A percentile compares a stretch with the other conserved stretches of the same genome.
phyloP scores from a whole-genome alignment of 2,888 invertebrate genomes.

The Phalera bucephala region DNA sequence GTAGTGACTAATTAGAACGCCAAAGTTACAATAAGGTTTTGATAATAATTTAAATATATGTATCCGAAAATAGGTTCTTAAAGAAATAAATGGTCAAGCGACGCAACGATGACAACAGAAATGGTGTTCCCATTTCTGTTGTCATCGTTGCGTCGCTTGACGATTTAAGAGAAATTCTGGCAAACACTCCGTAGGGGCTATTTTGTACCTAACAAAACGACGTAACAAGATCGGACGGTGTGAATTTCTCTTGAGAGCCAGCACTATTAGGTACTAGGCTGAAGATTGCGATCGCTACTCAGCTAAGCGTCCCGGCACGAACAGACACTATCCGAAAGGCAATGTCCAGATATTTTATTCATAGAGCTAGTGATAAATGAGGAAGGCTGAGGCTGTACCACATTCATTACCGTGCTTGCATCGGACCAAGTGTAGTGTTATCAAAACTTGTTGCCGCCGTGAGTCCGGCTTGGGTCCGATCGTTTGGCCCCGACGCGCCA shows the following conservation, averaged over 20 bases:
- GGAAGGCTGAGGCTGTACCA: conserved; percentile 67
- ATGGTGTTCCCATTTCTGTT: too few relatives aligned
- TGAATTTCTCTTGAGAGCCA: conserved; percentile 64
- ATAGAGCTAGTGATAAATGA: conserved; percentile 77
- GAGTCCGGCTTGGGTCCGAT: conserved; percentile 56
- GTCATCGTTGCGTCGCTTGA: too few relatives aligned
- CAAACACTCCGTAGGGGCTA: conserved; percentile 42
- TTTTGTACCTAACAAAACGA: conserved; percentile 51
- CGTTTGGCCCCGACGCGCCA: conserved; percentile 55
- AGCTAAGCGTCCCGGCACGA: conserved; percentile 68
- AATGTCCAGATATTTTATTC: conserved; percentile 77
- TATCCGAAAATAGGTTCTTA: too few relatives aligned
- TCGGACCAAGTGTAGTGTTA: conserved; percentile 70
- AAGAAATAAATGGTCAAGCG: background rate
- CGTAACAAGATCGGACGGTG: conserved; percentile 43
- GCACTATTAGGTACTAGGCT: conserved; percentile 56
- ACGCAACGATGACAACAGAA: conserved; percentile 8
- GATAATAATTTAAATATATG: too few relatives aligned
- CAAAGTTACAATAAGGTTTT: too few relatives aligned
- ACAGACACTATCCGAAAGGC: conserved; percentile 68
- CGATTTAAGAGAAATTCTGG: conserved; percentile 18
- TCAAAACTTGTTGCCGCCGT: conserved; percentile 76
- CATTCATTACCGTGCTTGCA: conserved; percentile 76
- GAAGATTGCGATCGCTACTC: conserved; percentile 62
- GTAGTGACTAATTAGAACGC: too few relatives aligned